Evolutionary conservation across 2,888 invertebrate species (phyloP), one percentile per base, ranked within the genome.

Genomic region (Baronia brevicornis): DNA sequence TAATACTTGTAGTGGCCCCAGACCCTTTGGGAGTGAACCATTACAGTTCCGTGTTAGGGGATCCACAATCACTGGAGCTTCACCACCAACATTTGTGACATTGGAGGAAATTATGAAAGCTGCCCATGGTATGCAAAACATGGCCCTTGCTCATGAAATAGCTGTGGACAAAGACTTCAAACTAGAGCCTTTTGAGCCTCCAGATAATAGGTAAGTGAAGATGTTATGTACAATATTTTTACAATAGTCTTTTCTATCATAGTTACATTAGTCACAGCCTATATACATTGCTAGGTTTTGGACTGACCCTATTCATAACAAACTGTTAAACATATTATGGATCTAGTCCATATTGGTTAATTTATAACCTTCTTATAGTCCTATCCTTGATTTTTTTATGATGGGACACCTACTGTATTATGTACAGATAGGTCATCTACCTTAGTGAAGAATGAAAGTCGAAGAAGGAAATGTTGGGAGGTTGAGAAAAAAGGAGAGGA

Each of bases 101-200:
- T 72, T 95, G 14, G 94, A 94, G 42, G 94, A 96, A 62, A 90
- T 96, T 21, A 91, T 95, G 88, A 91, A 91, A 52, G 94, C 95
- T n/a, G 92, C 94, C 0, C 90, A 91, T 57, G 92, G 93, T 2
- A 90, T 96, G 82, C 90, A 92, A 50, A 96, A 98, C 53, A 97
- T 98, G 96, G 93, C 94, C 3, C 73, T 98, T 19, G 97, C 96
- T 0, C 98, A 99, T 79, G 97, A 99, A 72, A 98, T 99, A 46
- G 97, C 96, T 2, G 91, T 98, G 2, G 95, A 98, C 67, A 90
- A 93, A 39, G 93, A 97, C 61, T 98, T 98, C 55, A 91, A 92
- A 58, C 67, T 98, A 50, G 90, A 94, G 58, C 91, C 92, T 34
- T 88, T 91, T 54, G 91, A 93, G 45, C 91, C 92, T 4, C 91